Evolutionary conservation across 2,888 invertebrate species (phyloP), one percentile per base, ranked within the genome.

Genomic region (Stenichneumon culpator): DNA sequence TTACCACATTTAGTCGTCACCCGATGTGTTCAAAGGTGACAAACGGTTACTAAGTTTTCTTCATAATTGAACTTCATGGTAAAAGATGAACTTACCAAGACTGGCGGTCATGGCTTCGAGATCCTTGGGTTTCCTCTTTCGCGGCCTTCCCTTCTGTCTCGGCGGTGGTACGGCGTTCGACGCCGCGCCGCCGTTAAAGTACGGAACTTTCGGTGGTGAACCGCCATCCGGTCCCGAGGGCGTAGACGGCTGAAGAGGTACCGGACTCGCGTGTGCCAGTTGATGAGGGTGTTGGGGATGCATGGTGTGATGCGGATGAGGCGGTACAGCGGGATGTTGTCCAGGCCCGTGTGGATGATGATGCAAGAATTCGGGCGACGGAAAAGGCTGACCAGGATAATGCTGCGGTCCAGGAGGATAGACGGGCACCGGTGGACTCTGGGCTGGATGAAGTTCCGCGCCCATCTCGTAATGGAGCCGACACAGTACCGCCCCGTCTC

Each of bases 61-160:
- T 11, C 11, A 11, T 22, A 9, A 54, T 22, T 22, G 14, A 54
- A 22, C 1, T 22, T 2, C 25, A 16, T 44, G 16, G 67, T 63
- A 50, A 57, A 54, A 79, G 28, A 70, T 82, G 28, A 83, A 94
- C 97, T 96, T 94, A 97, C 98, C 98, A 94, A 98, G 96, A 94
- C 96, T 97, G 75, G 97, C 97, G 75, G 97, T 97, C 96, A 98
- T 97, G 84, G 97, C 96, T 92, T 98, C 98, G 90, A 98, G 96
- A 93, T 98, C 98, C 95, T 98, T 98, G 75, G 97, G 98, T 94
- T 98, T 98, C 95, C 98, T 96, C 95, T 98, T 98, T 93, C 98
- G 95, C 50, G 98, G 98, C 89, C 99, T 95, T 11, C 98, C 98
- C 95, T 99, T 99, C 94, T 98, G 98, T 90, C 98, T 95, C 6